A percentile compares a stretch with the other conserved stretches of the same genome.
These are phyloP conservation scores for Tokudaia tokunoshimensis DNA, from an alignment of 2,797 vertebrate species.

Conservation along the genomic window DNA sequence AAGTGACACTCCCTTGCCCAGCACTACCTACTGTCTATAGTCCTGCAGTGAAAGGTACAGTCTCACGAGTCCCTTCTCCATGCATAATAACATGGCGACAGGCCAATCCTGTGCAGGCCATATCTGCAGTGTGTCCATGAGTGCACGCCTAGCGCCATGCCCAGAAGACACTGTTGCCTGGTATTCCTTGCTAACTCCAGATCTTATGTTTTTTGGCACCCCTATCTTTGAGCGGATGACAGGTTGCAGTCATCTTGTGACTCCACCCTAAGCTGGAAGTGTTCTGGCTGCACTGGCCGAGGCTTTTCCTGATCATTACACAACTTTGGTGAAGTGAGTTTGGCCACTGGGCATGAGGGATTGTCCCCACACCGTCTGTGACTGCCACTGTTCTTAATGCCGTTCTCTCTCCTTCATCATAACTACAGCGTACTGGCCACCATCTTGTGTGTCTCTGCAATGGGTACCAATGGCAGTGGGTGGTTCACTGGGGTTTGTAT, in stretches of 20 bases:
- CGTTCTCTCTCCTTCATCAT: background rate
- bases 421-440: background rate
- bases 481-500: background rate
- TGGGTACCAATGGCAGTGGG: background rate
- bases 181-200: background rate
- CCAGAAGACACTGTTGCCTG: background rate
- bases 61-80: background rate
- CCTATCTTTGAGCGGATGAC: background rate
- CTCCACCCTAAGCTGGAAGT: background rate
- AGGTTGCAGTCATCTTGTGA: background rate
- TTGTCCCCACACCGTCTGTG: background rate
- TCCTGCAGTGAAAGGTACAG: background rate
- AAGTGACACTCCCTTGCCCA: background rate
- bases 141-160: rapidly evolving
- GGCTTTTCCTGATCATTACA: background rate
- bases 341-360: background rate
- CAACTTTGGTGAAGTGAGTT: background rate
- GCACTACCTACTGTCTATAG: background rate
- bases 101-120: background rate
- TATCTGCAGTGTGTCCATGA: background rate
- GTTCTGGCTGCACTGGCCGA: background rate
- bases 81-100: background rate
- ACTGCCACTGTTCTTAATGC: background rate
- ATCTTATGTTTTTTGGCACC: background rate
- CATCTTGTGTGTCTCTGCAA: background rate